phyloP scores from a whole-genome alignment of 2,888 invertebrate species.

The Andrena trimmerana region DNA sequence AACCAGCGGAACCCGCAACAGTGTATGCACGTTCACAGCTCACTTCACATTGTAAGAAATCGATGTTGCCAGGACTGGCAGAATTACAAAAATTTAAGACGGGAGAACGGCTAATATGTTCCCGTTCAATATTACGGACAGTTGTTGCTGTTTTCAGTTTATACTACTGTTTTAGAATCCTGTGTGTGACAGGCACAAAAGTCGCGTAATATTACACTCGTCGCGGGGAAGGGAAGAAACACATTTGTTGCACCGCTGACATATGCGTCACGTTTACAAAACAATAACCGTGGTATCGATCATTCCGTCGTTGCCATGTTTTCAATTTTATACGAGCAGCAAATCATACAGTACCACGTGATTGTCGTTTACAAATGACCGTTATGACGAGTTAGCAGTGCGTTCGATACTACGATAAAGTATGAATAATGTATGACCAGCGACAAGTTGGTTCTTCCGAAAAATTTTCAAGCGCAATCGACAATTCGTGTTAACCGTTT shows the following conservation, averaged over 20 bases:
- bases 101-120: no score
- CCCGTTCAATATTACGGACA: no score
- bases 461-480: neutral
- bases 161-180: neutral
- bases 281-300: conserved; percentile 50
- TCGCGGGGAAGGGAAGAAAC: neutral
- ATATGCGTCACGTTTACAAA: conserved; percentile 20
- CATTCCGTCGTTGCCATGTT: conserved; percentile 60
- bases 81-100: no score
- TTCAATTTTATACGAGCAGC: conserved; percentile 51
- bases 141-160: no score
- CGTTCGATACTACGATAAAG: conserved; percentile 33
- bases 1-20: no score
- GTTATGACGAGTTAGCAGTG: conserved; percentile 48
- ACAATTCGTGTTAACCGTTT: neutral
- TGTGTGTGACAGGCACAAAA: neutral
- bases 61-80: no score
- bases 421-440: conserved; percentile 39
- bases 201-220: neutral
- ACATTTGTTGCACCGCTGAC: neutral
- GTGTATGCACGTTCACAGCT: no score
- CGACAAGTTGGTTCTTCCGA: neutral
- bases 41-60: no score
- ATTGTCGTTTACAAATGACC: conserved; percentile 69
- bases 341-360: conserved; percentile 64